A percentile compares a stretch with the other conserved stretches of the same genome.
These are phyloP conservation scores for Conus betulinus DNA, from an alignment of 1,140 invertebrate species.

Conservation along the genomic window DNA sequence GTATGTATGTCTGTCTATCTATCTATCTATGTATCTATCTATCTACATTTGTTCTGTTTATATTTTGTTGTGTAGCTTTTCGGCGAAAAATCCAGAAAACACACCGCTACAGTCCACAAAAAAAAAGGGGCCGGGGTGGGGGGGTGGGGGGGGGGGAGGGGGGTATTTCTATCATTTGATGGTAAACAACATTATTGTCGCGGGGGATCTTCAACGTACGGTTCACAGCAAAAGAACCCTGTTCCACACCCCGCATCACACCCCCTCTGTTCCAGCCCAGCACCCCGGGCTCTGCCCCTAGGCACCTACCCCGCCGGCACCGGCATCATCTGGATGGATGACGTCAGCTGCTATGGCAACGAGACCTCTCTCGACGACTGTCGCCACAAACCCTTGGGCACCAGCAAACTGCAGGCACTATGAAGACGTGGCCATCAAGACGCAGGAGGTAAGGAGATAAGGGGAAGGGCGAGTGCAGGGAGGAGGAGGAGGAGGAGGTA, in stretches of 20 bases:
- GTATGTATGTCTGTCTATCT: not conserved
- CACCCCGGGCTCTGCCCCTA: not conserved
- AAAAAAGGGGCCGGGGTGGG: too few relatives aligned
- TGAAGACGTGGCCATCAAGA: slow-evolving; percentile 78
- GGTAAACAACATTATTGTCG: too few relatives aligned
- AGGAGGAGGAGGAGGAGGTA: not conserved
- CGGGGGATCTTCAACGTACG: not conserved
- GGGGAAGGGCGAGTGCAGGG: not conserved
- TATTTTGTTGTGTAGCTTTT: not conserved
- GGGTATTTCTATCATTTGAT: too few relatives aligned
- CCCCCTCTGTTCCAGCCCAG: not conserved
- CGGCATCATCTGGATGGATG: slow-evolving; percentile 81
- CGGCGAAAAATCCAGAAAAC: too few relatives aligned
- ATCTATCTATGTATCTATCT: not conserved
- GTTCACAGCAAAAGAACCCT: not conserved
- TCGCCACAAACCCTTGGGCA: slow-evolving; percentile 75
- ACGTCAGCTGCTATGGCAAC: slow-evolving; percentile 83
- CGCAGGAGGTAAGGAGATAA: not conserved
- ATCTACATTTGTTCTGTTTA: not conserved
- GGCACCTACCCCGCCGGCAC: slow-evolving; percentile 65
- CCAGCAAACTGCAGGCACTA: slow-evolving; percentile 83
- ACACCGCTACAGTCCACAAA: too few relatives aligned
- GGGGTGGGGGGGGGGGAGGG: too few relatives aligned
- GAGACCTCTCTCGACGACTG: slow-evolving; percentile 84
- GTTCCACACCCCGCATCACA: not conserved